Conservation (phyloP, 2,888 invertebrate genomes). For the Conus canariensis region DNA sequence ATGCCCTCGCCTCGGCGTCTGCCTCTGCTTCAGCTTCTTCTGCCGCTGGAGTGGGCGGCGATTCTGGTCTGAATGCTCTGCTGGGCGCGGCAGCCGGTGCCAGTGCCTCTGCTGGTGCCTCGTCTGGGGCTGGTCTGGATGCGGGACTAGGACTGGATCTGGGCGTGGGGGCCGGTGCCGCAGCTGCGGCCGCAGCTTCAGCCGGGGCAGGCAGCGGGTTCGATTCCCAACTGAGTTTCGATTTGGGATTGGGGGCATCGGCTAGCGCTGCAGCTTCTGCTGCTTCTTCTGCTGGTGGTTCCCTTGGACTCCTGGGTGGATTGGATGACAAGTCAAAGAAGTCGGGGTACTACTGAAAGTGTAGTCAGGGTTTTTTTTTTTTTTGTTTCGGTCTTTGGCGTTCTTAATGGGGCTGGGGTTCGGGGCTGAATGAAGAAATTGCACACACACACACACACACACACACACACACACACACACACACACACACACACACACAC, state of each 20-base stretch:
- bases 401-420: no score
- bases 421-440: no score
- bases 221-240: background rate
- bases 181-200: background rate
- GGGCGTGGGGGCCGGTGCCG: background rate
- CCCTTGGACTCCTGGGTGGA: background rate
- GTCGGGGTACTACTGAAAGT: background rate
- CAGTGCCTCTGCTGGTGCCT: background rate
- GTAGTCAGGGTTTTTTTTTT: background rate
- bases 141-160: background rate
- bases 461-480: no score
- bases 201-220: background rate
- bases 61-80: background rate
- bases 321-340: background rate
- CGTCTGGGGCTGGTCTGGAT: background rate
- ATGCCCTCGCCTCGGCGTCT: background rate
- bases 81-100: background rate
- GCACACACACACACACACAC: no score
- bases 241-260: background rate
- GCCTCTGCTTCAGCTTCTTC: background rate
- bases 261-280: conserved; percentile 7
- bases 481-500: no score
- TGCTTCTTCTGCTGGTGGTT: background rate
- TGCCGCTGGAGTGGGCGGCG: background rate
- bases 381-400: background rate